phyloP scores from a whole-genome alignment of 2,113 vertebrate genomes.

The Cyprichromis sp. region DNA sequence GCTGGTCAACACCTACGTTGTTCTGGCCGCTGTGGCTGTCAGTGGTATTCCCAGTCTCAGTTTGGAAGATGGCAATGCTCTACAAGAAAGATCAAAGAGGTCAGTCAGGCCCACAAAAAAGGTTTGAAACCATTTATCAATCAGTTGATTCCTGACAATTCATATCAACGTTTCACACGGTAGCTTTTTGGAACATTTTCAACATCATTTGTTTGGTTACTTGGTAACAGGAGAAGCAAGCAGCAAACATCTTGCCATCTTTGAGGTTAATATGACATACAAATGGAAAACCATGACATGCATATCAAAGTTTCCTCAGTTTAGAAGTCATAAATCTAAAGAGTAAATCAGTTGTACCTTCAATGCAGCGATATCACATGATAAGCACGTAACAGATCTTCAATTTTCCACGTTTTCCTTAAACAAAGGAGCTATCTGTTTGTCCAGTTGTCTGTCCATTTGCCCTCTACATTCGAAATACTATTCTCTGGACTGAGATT shows the following conservation, averaged over 20 bases:
- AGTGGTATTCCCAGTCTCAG: conserved; percentile 60
- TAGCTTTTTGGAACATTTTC: neutral
- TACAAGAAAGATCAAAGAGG: neutral
- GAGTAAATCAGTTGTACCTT: neutral
- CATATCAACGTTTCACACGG: neutral
- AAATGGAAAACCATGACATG: neutral
- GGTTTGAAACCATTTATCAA: neutral
- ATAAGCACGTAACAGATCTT: neutral
- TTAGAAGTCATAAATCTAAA: neutral
- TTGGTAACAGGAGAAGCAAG: neutral
- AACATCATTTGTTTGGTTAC: neutral
- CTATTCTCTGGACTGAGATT: neutral
- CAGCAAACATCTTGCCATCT: neutral
- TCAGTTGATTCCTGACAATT: neutral
- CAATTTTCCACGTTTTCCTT: neutral
- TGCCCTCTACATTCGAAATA: neutral
- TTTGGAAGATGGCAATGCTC: conserved; percentile 29
- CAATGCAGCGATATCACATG: neutral
- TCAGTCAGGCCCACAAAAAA: neutral
- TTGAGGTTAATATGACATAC: neutral
- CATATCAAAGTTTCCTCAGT: neutral
- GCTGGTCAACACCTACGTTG: conserved; percentile 48
- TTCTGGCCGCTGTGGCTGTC: conserved; percentile 50
- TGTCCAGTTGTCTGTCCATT: neutral
- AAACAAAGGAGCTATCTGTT: neutral